Evolutionary conservation across 1,140 invertebrate genomes (phyloP), one percentile per base, ranked within the genome.

Genomic region (Drosophila leontia): DNA sequence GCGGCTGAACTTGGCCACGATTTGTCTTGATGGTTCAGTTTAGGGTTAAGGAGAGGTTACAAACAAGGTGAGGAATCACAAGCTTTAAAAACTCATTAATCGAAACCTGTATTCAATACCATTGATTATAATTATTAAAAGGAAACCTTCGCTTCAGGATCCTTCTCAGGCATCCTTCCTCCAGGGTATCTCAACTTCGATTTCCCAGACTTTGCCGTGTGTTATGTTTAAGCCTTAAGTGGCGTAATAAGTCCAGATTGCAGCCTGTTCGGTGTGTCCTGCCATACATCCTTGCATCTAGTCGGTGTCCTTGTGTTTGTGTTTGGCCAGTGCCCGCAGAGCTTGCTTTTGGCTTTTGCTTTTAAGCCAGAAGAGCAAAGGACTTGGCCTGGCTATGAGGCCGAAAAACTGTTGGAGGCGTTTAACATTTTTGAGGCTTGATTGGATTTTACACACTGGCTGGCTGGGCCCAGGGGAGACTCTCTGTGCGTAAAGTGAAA

Each of bases 371-470:
- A 55, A 23, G 17, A 26, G 35, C 53, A 26, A 50, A 53, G 26
- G 61, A 51, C 62, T 32, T 44, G 37, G 47, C 35, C 44, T 44
- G 15, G 53, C 48, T 34, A 29, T 29, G 39, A 26, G 23, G 23
- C 12, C 29, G 19, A 19, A 29, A 69, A 64, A 50, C 45, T 71
- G 62, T 44, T 68, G 82, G 59, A 88, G 84, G 80, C 84, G 80
- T 78, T 80, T 84, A 90, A 90, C 85, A 90, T 88, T 88, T 88
- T 88, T 88, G 85, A 88, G 84, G 85, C 86, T 88, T 90, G 84
- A 88, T 88, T 88, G 85, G 84, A 88, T 88, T 88, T 88, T 84
- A 69, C 84, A 56, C 53, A 56, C 53, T 55, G 51, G 17, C 48
- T 3, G n/a, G 9, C 15, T 3, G 23, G 45, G 45, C 7, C 2